phyloP scores from a whole-genome alignment of 1,140 invertebrate genomes.

The Drosophila nebulosa region DNA sequence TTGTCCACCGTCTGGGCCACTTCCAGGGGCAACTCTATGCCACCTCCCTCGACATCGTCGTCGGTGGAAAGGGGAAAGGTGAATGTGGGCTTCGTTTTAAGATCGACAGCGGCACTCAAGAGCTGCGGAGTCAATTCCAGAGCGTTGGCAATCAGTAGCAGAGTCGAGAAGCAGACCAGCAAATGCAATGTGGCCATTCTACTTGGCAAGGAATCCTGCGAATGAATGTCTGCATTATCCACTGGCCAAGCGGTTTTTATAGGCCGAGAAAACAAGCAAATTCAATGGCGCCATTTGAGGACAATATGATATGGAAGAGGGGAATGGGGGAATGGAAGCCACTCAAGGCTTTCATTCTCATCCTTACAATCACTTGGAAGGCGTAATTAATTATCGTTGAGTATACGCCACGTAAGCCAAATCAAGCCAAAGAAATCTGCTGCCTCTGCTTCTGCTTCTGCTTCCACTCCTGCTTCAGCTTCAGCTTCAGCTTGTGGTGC shows the following conservation, averaged over 20 bases:
- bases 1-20: slow-evolving; percentile 41
- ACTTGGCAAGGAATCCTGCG: slow-evolving; percentile 21
- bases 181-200: slow-evolving; percentile 68
- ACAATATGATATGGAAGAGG: slow-evolving; percentile 63
- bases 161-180: slow-evolving; percentile 60
- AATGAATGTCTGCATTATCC: slow-evolving; percentile 43
- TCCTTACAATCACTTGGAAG: slow-evolving; percentile 23
- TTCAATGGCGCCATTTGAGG: slow-evolving; percentile 30
- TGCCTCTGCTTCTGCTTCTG: too few species aligned
- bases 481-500: slow-evolving; percentile 58
- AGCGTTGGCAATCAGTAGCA: slow-evolving; percentile 56
- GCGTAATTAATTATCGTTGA: slow-evolving; percentile 70
- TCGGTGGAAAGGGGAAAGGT: slow-evolving; percentile 57
- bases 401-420: slow-evolving; percentile 58
- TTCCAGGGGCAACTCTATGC: slow-evolving; percentile 53
- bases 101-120: slow-evolving; percentile 33
- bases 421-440: slow-evolving; percentile 24
- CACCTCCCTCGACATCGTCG: slow-evolving; percentile 58
- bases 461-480: too few species aligned
- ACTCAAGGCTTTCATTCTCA: slow-evolving; percentile 42
- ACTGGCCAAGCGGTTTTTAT: slow-evolving; percentile 49
- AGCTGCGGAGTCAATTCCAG: slow-evolving; percentile 48
- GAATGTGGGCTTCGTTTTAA: slow-evolving; percentile 46
- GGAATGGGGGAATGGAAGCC: too few species aligned
- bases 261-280: slow-evolving; percentile 64